Conservation (phyloP, 1,140 invertebrate species). For the Nephila pilipes region DNA sequence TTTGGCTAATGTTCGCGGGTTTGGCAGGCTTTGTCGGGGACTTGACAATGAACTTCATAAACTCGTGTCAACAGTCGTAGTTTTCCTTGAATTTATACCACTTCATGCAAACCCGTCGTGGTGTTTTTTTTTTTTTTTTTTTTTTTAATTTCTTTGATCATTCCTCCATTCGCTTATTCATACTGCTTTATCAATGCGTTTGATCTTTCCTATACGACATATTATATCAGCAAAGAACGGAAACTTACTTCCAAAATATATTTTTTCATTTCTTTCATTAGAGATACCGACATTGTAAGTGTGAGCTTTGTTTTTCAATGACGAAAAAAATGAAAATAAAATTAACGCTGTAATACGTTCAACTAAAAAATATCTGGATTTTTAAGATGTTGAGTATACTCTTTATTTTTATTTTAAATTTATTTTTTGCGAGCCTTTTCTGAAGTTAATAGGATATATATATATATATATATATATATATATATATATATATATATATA, state of each 20-base stretch:
- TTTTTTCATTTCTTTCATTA: neutral
- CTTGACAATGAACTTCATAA: slow-evolving; percentile 60
- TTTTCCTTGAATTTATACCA: slow-evolving; percentile 41
- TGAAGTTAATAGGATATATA: too few species aligned
- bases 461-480: too few species aligned
- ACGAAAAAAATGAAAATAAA: too few species aligned
- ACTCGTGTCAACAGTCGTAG: slow-evolving; percentile 52
- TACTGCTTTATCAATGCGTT: neutral
- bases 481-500: too few species aligned
- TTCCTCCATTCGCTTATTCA: neutral
- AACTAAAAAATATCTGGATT: too few species aligned
- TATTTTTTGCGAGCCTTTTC: too few species aligned
- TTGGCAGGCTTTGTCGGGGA: neutral
- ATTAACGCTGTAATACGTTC: too few species aligned
- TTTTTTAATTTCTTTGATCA: neutral
- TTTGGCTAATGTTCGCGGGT: slow-evolving; percentile 29
- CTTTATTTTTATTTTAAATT: too few species aligned
- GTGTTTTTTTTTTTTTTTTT: neutral
- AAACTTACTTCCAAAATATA: neutral
- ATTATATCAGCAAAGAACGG: neutral
- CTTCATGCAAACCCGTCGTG: too few species aligned
- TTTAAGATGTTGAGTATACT: too few species aligned
- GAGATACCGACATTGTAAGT: too few species aligned
- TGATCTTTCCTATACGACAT: neutral
- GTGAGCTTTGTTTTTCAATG: too few species aligned